phyloP scores from a whole-genome alignment of 2,797 vertebrate species.

The Nasua narica region DNA sequence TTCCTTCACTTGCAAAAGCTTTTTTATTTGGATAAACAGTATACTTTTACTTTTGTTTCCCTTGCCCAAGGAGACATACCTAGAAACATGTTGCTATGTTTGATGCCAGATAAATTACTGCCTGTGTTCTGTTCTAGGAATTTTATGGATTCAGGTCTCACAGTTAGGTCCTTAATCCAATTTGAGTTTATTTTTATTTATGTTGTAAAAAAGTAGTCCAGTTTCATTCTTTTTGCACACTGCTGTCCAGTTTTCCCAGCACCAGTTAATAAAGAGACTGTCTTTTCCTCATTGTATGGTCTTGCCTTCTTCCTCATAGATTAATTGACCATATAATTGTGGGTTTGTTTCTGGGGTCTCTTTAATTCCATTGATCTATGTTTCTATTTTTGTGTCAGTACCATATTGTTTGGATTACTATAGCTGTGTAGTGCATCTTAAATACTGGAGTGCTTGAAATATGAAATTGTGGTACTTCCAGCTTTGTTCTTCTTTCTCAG shows the following conservation, averaged over 20 bases:
- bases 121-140: neutral
- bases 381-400: neutral
- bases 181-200: neutral
- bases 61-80: neutral
- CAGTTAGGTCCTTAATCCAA: neutral
- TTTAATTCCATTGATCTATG: neutral
- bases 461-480: neutral
- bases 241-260: neutral
- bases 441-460: neutral
- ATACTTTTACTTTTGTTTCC: neutral
- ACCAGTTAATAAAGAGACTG: neutral
- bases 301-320: neutral
- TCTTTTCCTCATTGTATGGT: neutral
- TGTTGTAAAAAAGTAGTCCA: neutral
- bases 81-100: neutral
- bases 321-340: neutral
- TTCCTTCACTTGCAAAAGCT: neutral
- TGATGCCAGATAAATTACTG: neutral
- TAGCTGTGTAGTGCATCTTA: neutral
- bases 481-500: neutral
- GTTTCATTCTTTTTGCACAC: neutral
- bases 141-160: neutral
- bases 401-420: neutral
- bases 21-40: neutral
- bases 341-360: neutral